A percentile compares a stretch with the other conserved stretches of the same genome.
phyloP scores from a whole-genome alignment of 2,797 vertebrate genomes.

The Decapterus maruadsi region DNA sequence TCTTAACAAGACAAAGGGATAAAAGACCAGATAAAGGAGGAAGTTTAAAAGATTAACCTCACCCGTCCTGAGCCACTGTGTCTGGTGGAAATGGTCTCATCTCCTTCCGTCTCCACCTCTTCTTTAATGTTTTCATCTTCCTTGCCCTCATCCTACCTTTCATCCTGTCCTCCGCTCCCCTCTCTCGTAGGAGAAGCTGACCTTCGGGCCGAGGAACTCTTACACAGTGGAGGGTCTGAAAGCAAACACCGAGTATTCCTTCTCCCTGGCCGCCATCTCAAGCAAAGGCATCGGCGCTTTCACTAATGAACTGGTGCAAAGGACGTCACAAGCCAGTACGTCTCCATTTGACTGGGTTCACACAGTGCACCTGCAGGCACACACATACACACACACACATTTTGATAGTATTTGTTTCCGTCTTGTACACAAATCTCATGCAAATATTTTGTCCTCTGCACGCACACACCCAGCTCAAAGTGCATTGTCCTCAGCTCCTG shows the following conservation, averaged over 20 bases:
- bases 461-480: conserved; percentile 28
- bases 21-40: conserved; percentile 42
- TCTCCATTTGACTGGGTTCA: conserved; percentile 70
- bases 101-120: conserved; percentile 22
- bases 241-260: conserved; percentile 96
- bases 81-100: conserved; percentile 44
- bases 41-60: conserved; percentile 59
- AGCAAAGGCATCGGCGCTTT: conserved; percentile 95
- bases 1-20: conserved; percentile 35
- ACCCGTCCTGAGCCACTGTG: conserved; percentile 27
- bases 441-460: conserved; percentile 39
- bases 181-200: conserved; percentile 88
- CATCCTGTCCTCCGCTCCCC: conserved; percentile 34
- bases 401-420: conserved; percentile 31
- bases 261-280: conserved; percentile 96
- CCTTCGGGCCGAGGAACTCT: conserved; percentile 90
- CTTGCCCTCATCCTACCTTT: conserved; percentile 37
- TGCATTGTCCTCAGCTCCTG: conserved; percentile 51
- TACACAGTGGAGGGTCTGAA: conserved; percentile 93
- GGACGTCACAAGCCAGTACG: conserved; percentile 99
- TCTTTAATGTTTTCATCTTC: conserved; percentile 34
- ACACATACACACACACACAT: conserved; percentile 21
- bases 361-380: conserved; percentile 23
- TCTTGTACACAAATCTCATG: conserved; percentile 39
- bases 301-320: conserved; percentile 94